These are phyloP conservation scores for Hydropsyche tenuis DNA, from an alignment of 1,140 invertebrate genomes.

Conservation along the genomic window DNA sequence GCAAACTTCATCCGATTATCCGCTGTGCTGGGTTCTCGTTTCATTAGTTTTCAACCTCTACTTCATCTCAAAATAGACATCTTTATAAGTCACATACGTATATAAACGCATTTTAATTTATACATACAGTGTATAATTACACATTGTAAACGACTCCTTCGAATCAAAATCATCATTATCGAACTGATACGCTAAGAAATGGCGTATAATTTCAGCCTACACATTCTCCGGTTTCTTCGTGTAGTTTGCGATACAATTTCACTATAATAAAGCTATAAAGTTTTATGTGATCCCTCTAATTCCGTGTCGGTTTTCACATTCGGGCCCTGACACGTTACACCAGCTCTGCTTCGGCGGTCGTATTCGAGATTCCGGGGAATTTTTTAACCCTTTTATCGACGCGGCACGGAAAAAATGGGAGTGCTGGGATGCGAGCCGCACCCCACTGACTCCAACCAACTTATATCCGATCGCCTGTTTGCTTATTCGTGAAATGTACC, in stretches of 20 bases:
- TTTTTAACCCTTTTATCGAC: slow-evolving; percentile 11
- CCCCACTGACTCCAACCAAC: background rate
- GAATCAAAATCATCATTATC: background rate
- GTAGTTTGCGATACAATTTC: slow-evolving; percentile 29
- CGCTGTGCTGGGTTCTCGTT: slow-evolving; percentile 30
- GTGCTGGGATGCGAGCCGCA: background rate
- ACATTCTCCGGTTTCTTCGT: background rate
- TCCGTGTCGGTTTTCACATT: slow-evolving; percentile 11
- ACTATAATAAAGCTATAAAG: slow-evolving; percentile 39
- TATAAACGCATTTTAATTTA: background rate
- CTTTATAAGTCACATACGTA: slow-evolving; percentile 23
- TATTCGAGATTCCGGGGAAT: background rate
- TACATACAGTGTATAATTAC: background rate
- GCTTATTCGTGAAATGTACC: slow-evolving; percentile 19
- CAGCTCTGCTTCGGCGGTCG: background rate
- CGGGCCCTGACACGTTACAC: background rate
- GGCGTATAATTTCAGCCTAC: too few relatives aligned
- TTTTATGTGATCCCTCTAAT: slow-evolving; percentile 38
- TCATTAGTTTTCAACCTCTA: slow-evolving; percentile 24
- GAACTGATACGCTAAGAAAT: background rate
- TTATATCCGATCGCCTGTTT: slow-evolving; percentile 31
- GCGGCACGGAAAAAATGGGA: background rate
- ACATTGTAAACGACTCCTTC: background rate
- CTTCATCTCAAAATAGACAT: slow-evolving; percentile 8
- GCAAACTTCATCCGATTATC: slow-evolving; percentile 43